Evolutionary conservation across 1,140 invertebrate species (phyloP).

Genomic region (Homarus americanus): DNA sequence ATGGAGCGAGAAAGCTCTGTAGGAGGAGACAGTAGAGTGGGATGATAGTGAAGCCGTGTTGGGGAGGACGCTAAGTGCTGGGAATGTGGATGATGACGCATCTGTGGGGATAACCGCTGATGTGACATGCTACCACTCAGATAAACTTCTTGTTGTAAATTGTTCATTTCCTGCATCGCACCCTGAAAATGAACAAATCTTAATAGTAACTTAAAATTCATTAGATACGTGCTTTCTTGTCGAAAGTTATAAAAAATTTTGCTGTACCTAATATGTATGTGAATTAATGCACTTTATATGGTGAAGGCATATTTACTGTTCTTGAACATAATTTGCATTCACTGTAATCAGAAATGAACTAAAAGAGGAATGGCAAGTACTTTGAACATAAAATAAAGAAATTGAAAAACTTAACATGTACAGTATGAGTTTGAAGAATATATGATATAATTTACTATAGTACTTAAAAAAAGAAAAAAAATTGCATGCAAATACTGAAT

Average conservation of each 20-base stretch:
- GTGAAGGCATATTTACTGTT: no score
- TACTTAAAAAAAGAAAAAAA: no score
- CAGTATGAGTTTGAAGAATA: neutral
- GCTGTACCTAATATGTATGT: no score
- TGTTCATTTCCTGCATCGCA: slow-evolving; percentile 56
- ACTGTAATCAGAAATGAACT: neutral
- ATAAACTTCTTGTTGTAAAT: slow-evolving; percentile 42
- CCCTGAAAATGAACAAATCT: slow-evolving; percentile 34
- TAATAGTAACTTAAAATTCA: no score
- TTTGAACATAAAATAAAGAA: neutral
- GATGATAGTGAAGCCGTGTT: slow-evolving; percentile 15
- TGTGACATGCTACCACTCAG: neutral
- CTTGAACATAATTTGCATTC: no score
- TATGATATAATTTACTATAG: neutral
- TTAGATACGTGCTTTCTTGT: no score
- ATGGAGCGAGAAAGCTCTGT: slow-evolving; percentile 49
- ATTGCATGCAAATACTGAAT: no score
- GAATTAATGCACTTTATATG: no score
- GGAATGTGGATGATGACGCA: slow-evolving; percentile 19
- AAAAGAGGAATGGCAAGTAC: no score
- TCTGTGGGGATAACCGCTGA: slow-evolving; percentile 48
- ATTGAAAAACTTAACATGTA: neutral
- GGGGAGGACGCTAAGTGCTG: slow-evolving; percentile 27
- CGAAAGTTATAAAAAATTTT: no score
- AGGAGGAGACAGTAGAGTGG: slow-evolving; percentile 32